phyloP scores from a whole-genome alignment of 1,140 invertebrate species.

The Aphis craccivora region DNA sequence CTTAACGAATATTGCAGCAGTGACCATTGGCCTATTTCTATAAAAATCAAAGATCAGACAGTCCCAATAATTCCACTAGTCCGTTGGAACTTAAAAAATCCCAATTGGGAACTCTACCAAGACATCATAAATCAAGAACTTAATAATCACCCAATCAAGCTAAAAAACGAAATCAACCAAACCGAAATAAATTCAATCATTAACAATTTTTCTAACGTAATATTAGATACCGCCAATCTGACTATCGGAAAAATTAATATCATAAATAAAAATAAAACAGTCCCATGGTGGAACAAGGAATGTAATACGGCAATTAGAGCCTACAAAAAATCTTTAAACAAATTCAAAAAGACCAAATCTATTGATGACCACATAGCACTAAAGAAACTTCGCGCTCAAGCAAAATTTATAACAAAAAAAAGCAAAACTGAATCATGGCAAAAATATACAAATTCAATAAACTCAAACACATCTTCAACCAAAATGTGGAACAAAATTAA shows the following conservation, averaged over 20 bases:
- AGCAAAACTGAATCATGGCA: not conserved
- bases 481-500: not conserved
- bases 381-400: not conserved
- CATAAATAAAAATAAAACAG: slow-evolving; percentile 6
- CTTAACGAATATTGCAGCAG: no score
- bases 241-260: slow-evolving; percentile 31
- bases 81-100: no score
- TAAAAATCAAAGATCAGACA: no score
- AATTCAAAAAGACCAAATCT: not conserved
- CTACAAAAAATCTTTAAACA: not conserved
- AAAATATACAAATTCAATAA: not conserved
- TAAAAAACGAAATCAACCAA: not conserved
- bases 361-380: not conserved
- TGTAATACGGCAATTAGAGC: not conserved
- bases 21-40: no score
- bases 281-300: slow-evolving; percentile 35
- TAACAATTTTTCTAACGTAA: slow-evolving; percentile 23
- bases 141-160: not conserved
- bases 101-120: not conserved
- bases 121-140: slow-evolving; percentile 28
- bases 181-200: slow-evolving; percentile 28
- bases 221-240: not conserved
- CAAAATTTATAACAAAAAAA: not conserved
- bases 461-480: not conserved
- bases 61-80: no score